These are phyloP conservation scores for Lampris incognitus DNA, from an alignment of 2,113 vertebrate species.

Conservation along the genomic window DNA sequence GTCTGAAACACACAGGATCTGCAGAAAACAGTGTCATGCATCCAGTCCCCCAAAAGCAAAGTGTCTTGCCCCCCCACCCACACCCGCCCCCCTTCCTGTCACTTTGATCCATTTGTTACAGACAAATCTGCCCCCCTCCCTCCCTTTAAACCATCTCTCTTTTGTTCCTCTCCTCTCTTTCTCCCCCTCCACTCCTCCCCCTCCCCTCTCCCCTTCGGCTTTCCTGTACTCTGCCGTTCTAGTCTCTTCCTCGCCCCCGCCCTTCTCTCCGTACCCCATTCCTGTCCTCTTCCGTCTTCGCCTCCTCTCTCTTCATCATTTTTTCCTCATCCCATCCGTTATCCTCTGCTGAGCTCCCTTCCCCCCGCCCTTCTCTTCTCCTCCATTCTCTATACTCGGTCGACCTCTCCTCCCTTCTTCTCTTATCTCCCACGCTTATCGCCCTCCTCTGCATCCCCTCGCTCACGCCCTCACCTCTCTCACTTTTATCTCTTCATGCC, in stretches of 20 bases:
- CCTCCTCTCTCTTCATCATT: not conserved
- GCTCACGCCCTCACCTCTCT: too few species aligned
- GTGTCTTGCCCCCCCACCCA: not conserved
- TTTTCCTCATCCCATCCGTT: not conserved
- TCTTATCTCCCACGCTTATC: not conserved
- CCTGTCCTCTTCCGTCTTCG: not conserved
- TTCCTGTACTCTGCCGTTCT: slow-evolving; percentile 7
- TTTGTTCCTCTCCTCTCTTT: slow-evolving; percentile 25
- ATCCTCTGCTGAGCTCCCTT: not conserved
- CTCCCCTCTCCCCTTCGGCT: slow-evolving; percentile 23
- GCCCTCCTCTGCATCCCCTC: not conserved
- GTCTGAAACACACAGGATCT: slow-evolving; percentile 46
- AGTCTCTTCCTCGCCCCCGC: slow-evolving; percentile 5
- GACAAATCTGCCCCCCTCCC: not conserved
- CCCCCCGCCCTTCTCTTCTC: not conserved
- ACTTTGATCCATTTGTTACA: slow-evolving; percentile 57
- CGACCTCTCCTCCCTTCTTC: too few species aligned
- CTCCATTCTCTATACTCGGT: not conserved
- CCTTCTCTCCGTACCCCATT: slow-evolving; percentile 21
- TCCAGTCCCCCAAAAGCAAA: slow-evolving; percentile 6
- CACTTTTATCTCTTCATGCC: too few species aligned
- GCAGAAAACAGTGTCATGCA: slow-evolving; percentile 13
- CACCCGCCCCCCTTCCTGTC: not conserved
- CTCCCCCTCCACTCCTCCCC: not conserved
- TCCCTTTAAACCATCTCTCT: slow-evolving; percentile 12